Base-by-base conservation (phyloP, 2,113 vertebrate species). In the Numida meleagris region DNA sequence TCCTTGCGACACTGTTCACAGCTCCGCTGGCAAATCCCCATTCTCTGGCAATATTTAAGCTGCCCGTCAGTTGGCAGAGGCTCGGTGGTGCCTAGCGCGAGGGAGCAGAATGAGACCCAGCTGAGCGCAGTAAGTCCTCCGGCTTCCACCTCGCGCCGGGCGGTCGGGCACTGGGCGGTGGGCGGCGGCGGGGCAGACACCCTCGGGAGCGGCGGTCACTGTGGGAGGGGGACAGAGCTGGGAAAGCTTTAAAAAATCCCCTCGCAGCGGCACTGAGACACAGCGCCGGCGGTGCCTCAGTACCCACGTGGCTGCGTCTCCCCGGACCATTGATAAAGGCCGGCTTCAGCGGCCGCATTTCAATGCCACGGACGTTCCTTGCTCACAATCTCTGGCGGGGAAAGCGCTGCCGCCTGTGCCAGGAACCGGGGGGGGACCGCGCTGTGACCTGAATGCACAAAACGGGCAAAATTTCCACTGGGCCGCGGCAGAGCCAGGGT, bases 11-110 rank as follows among this genome's bases (percentile, higher is more conserved):
- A 87, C 88, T 59, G 88, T 45, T 94, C 93, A 87, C 87, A 62
- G 96, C 89, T 93, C 89, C 10, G 71, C 84, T 97, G 97, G 95
- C 96, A 97, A 93, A 90, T 67, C 92, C 93, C 43, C 25, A 82
- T 89, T 79, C 72, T 88, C 94, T 96, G 96, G 97, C 94, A 96
- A 95, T 95, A 96, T 96, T 96, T 95, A 96, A 96, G 94, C 96
- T 87, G 86, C 94, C 93, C 63, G 93, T 92, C 88, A 92, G 87
- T 27, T 90, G 94, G 94, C 95, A 94, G 92, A 65, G 75, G 58
- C 80, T 67, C 42, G 94, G 82, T 71, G 94, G 92, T 95, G 86
- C 91, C 83, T n/a, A 89, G 86, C 42, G 90, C 79, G 14, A 53
- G 80, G 66, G 94, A 31, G 36, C 95, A 95, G 96, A 88, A 94